Evolutionary conservation across 2,797 vertebrate genomes (phyloP).

Genomic region (Sebastes trivittatus): DNA sequence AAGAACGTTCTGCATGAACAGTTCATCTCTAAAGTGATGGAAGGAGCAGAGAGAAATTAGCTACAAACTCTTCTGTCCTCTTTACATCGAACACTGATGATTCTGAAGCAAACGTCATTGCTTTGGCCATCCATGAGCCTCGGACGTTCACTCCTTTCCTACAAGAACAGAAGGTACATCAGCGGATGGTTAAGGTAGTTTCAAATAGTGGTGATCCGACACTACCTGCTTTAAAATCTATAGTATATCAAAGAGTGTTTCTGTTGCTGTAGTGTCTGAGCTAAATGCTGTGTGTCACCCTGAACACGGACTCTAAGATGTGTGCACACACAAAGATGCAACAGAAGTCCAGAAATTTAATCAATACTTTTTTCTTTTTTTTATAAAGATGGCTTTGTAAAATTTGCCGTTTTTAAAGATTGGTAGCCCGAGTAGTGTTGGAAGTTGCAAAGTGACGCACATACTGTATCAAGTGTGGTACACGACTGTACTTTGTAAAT

Average conservation of each 20-base stretch:
- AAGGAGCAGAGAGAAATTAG: slow-evolving; percentile 25
- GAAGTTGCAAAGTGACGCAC: neutral
- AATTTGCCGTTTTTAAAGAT: neutral
- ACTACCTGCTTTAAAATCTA: slow-evolving; percentile 9
- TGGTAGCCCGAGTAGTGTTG: neutral
- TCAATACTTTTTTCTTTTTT: neutral
- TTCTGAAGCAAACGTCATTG: neutral
- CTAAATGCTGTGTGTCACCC: neutral
- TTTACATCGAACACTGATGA: slow-evolving; percentile 3
- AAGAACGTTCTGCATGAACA: slow-evolving; percentile 85
- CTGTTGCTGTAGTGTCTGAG: neutral
- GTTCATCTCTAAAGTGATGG: slow-evolving; percentile 82
- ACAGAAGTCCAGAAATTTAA: neutral
- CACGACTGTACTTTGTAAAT: slow-evolving; percentile 3
- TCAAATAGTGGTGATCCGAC: neutral
- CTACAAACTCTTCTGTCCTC: neutral
- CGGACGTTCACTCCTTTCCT: neutral
- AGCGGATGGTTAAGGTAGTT: neutral
- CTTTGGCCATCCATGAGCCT: neutral
- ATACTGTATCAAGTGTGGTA: neutral
- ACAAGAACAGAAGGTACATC: neutral
- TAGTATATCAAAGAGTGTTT: neutral
- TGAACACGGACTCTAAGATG: neutral
- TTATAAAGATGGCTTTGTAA: neutral
- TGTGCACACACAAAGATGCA: neutral